Conservation (phyloP, 2,797 vertebrate species). For the Urosaurus nigricauda region DNA sequence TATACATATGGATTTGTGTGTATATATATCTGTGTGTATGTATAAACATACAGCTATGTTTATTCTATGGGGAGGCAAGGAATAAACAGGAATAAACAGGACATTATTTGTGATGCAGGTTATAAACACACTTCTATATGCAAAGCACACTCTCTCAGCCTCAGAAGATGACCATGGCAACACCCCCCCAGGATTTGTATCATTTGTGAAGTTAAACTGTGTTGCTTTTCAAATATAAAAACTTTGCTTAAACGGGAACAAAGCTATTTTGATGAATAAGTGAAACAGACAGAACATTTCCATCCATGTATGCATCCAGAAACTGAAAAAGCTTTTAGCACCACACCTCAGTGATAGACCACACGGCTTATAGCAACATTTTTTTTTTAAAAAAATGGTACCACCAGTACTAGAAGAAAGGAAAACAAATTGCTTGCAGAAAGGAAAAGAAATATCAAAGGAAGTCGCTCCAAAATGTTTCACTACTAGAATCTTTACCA, state of each 20-base stretch:
- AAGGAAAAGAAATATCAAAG: slow-evolving; percentile 33
- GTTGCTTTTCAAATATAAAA: slow-evolving; percentile 46
- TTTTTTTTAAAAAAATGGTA: not conserved
- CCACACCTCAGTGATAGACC: not conserved
- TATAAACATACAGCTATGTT: too few species aligned
- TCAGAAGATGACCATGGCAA: too few species aligned
- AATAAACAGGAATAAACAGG: too few species aligned
- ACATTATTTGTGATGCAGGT: too few species aligned
- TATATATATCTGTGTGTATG: too few species aligned
- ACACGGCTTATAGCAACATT: not conserved
- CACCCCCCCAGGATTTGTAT: too few species aligned
- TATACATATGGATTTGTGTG: too few species aligned
- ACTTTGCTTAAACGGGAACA: not conserved
- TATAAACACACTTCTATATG: too few species aligned
- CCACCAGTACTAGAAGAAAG: slow-evolving; percentile 33
- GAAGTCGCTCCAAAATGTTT: slow-evolving; percentile 19
- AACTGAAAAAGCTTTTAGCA: slow-evolving; percentile 26
- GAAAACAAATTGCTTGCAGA: not conserved
- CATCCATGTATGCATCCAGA: slow-evolving; percentile 4
- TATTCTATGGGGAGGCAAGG: too few species aligned
- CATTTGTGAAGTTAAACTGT: not conserved
- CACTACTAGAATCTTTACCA: slow-evolving; percentile 42
- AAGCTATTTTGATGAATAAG: not conserved
- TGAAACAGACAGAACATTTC: not conserved
- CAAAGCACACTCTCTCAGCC: too few species aligned